Percentiles rank a stretch among this genome's conserved stretches.
phyloP scores from a whole-genome alignment of 92 coral and sea anemone genomes.

The Palythoa grandis region DNA sequence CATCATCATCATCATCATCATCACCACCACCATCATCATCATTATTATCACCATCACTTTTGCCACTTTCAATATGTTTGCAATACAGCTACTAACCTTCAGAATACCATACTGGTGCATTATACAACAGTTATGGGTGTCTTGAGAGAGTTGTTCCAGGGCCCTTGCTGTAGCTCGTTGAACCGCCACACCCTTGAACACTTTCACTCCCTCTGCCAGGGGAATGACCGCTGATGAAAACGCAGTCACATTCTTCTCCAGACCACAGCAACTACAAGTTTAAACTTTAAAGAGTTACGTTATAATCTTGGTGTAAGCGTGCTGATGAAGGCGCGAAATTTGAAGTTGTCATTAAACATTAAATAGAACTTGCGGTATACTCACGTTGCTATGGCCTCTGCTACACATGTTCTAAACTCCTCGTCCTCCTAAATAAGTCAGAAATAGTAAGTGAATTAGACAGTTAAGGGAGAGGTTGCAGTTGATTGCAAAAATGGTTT shows the following conservation, averaged over 20 bases:
- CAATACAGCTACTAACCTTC: constrained; percentile 58
- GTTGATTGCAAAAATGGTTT: too few species aligned
- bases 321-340: background rate
- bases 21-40: background rate
- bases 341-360: too few species aligned
- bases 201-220: constrained; percentile 81
- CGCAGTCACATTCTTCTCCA: constrained; percentile 72
- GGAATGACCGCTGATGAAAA: constrained; percentile 84
- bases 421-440: constrained; percentile 67
- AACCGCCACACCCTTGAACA: constrained; percentile 70
- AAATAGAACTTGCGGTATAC: background rate
- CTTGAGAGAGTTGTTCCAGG: constrained; percentile 79
- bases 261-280: constrained; percentile 79
- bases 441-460: background rate
- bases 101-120: constrained; percentile 77
- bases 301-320: background rate
- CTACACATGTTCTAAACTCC: constrained; percentile 75
- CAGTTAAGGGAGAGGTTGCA: too few species aligned
- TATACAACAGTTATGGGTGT: constrained; percentile 77
- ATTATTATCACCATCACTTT: background rate
- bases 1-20: background rate
- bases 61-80: background rate
- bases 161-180: constrained; percentile 84
- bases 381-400: constrained; percentile 91
- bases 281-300: background rate